Base-by-base conservation (phyloP, 2,797 vertebrate species). In the Myiothlypis chrysogaster region DNA sequence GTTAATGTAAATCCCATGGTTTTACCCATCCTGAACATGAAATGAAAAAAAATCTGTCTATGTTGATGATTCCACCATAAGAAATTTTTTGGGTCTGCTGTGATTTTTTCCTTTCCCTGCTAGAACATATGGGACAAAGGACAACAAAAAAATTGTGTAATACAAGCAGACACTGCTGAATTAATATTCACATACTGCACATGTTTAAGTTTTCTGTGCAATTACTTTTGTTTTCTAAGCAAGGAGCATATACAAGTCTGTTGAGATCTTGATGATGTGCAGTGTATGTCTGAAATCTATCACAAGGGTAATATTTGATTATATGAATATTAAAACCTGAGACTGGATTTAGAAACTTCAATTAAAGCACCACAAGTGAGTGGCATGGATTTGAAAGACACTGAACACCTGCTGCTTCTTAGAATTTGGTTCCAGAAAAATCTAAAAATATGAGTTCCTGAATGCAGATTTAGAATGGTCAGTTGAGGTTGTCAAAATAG, bases 111-210 rank as follows among this genome's bases (percentile, higher is more conserved):
- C 73, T 96, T 96, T 86, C 44, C 96, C 9, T 55, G 20, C 82
- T 76, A 14, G 59, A 92, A 79, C 86, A 96, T 95, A 95, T 95
- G 89, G 95, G 72, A 69, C 7, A 28, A 87, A 87, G 86, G 78
- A 80, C 86, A 93, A 61, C 56, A 88, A 91, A 68, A 56, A 90
- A 34, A 39, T 32, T 75, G 39, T 87, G 24, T 56, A 73, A 79
- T 82, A 65, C 56, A 83, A 86, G 56, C 39, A 87, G 52, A 39
- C 28, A 9, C n/a, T 84, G 69, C 81, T 89, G 86, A 83, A 75
- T 93, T 92, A 88, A 56, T 90, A 89, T 60, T 91, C 69, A 41
- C 10, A 5, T 52, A 18, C 35, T 39, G 27, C 44, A 59, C 7
- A 1, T 8, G 2, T 82, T 93, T 80, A 78, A 70, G 55, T 96